Evolutionary conservation across 2,888 invertebrate species (phyloP), one percentile per base, ranked within the genome.

Genomic region (Peribatodes rhomboidaria): DNA sequence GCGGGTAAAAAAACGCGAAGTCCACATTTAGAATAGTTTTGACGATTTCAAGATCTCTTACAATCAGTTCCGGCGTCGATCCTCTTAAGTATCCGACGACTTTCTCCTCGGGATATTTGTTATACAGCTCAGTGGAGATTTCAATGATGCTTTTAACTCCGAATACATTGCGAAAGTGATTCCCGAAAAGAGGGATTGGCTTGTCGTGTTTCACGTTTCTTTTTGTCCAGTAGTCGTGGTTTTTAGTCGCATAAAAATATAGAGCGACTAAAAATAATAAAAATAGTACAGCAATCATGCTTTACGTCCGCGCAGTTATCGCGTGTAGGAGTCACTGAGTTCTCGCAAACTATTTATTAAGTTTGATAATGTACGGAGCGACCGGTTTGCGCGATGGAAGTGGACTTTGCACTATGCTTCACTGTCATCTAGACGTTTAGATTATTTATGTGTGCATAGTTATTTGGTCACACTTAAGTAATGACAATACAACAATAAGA

Each of bases 11-110:
- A 58, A 80, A 74, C 0, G 73, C 69, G 41, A 89, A 89, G 56
- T 90, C 87, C 2, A 79, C 72, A 58, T 54, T 86, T 27, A 90
- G 63, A 49, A 90, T 83, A 14, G 71, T 61, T 56, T 76, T 84
- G 0, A 75, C 79, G 18, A 90, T 72, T 1, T 88, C 86, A 1
- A 84, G 77, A 65, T 90, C 90, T 22, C 84, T 78, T 7, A 90
- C 72, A 9, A 90, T 67, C 11, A 90, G 74, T 42, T 83, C 85
- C 1, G 90, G 89, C 0, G 77, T 82, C 0, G 74, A 68, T 10
- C 87, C 88, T 65, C 81, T 78, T 65, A 79, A 90, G 56, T 83
- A 81, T 1, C 90, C 90, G 3, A 90, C 81, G 0, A 87, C 83
- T 80, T 84, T 88, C 55, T 90, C 90, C 1, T 82, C 65, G 1